Evolutionary conservation across 2,888 invertebrate genomes (phyloP).

Genomic region (Pyrocoelia pectoralis): DNA sequence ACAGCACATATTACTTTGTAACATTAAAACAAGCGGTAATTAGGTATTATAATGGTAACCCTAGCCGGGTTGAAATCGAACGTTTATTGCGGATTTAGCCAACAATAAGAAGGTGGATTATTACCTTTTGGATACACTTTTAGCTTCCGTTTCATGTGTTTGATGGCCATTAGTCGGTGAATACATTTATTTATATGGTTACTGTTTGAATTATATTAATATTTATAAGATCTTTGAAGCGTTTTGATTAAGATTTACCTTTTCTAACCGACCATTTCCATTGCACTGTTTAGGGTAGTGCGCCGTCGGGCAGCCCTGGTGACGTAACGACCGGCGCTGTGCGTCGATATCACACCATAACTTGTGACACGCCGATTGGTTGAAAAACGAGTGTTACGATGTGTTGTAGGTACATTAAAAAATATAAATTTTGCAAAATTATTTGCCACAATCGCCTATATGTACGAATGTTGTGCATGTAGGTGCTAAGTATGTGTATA

Average conservation of each 20-base stretch:
- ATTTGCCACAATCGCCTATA: too few relatives aligned
- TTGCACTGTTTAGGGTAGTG: constrained; percentile 9
- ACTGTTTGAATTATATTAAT: background rate
- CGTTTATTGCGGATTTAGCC: constrained; percentile 3
- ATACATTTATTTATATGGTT: too few relatives aligned
- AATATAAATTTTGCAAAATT: too few relatives aligned
- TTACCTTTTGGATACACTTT: background rate
- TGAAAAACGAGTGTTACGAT: background rate
- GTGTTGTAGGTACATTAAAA: background rate
- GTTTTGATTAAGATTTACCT: constrained; percentile 3
- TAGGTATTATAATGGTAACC: background rate
- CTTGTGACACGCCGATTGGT: background rate
- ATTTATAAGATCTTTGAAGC: background rate
- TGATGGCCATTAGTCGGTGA: background rate
- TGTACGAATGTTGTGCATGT: too few relatives aligned
- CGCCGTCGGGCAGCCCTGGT: constrained; percentile 14
- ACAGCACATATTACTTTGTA: background rate
- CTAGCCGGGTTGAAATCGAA: constrained; percentile 6
- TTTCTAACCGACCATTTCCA: background rate
- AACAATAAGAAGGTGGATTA: background rate
- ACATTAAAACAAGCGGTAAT: background rate
- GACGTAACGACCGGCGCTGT: constrained; percentile 25
- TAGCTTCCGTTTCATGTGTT: background rate
- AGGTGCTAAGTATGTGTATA: too few relatives aligned
- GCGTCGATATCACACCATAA: constrained; percentile 27